Conservation (phyloP, 1,140 invertebrate genomes). For the Nasonia vitripennis region DNA sequence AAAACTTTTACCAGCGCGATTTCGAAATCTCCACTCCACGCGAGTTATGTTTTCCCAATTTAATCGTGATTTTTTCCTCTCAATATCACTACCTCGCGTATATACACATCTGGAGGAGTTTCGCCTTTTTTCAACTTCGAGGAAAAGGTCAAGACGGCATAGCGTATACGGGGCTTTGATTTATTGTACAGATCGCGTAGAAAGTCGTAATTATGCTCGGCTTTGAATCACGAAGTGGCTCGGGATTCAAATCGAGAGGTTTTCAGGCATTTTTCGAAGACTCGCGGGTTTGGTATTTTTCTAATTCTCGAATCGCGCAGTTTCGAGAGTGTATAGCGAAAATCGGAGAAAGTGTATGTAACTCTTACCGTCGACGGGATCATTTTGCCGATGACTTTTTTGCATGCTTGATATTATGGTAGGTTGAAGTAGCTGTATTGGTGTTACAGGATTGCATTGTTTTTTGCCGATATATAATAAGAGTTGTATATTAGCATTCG, state of each 20-base stretch:
- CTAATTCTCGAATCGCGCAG: background rate
- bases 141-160: no score
- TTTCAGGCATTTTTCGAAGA: background rate
- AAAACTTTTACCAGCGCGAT: background rate
- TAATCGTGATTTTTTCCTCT: background rate
- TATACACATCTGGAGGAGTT: no score
- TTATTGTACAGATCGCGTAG: background rate
- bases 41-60: background rate
- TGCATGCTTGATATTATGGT: background rate
- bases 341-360: slow-evolving; percentile 29
- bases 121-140: no score
- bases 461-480: background rate
- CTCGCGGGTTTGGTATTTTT: background rate
- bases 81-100: background rate
- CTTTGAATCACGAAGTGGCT: no score
- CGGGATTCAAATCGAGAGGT: background rate
- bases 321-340: background rate
- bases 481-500: background rate
- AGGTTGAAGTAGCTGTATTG: background rate
- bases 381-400: slow-evolving; percentile 1
- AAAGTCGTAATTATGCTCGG: background rate
- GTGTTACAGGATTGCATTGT: background rate
- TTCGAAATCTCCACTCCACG: background rate
- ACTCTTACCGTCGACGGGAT: slow-evolving; percentile 23
- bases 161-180: no score